Evolutionary conservation across 1,140 invertebrate species (phyloP).

Genomic region (Aphidius gifuensis): DNA sequence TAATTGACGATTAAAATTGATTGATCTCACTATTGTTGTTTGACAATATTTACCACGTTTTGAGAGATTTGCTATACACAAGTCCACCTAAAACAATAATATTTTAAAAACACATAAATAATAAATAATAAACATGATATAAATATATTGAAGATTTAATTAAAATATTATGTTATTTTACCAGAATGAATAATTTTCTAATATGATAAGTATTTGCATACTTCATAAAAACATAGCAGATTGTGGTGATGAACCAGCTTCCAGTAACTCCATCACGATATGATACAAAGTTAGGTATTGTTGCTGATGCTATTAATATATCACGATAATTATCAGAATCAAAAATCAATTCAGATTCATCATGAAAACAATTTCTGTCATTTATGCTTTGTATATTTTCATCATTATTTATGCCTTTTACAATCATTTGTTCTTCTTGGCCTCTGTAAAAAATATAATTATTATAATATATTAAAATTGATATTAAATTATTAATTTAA

Average conservation of each 20-base stretch:
- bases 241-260: slow-evolving; percentile 73
- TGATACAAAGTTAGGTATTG: slow-evolving; percentile 63
- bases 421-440: slow-evolving; percentile 18
- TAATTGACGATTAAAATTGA: too few species aligned
- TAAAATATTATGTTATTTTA: too few species aligned
- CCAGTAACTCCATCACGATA: slow-evolving; percentile 63
- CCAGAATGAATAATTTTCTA: slow-evolving; percentile 58
- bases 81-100: too few species aligned
- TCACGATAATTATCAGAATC: slow-evolving; percentile 57
- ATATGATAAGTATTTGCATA: slow-evolving; percentile 64
- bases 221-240: slow-evolving; percentile 73
- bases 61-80: too few species aligned
- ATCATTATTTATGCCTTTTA: neutral
- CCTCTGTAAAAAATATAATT: slow-evolving; percentile 24
- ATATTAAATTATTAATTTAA: slow-evolving; percentile 2
- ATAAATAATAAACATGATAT: too few species aligned
- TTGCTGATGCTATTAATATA: slow-evolving; percentile 67
- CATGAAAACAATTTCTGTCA: too few species aligned
- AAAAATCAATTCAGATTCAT: too few species aligned
- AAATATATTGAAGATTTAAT: too few species aligned
- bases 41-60: too few species aligned
- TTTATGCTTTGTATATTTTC: too few species aligned
- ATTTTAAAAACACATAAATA: too few species aligned
- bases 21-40: too few species aligned
- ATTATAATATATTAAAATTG: slow-evolving; percentile 4